Percentiles rank a stretch among this genome's conserved stretches.
phyloP scores from a whole-genome alignment of 2,113 vertebrate genomes.

The Columba janthina region DNA sequence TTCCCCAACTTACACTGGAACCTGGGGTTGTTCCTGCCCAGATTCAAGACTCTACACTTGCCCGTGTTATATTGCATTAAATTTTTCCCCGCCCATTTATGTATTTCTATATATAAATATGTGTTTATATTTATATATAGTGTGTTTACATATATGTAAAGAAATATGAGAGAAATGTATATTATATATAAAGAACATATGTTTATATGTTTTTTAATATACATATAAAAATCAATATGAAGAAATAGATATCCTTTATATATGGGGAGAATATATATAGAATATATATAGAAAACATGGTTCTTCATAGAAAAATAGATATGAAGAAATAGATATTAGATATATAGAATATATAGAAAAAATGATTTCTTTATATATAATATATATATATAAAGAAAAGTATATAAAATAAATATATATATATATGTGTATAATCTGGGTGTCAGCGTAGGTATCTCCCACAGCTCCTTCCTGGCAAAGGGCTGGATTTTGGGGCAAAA shows the following conservation, averaged over 20 bases:
- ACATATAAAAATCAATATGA: too few relatives aligned
- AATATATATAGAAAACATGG: too few relatives aligned
- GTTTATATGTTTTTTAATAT: background rate
- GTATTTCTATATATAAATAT: background rate
- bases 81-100: too few relatives aligned
- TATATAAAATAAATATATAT: background rate
- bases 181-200: background rate
- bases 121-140: too few relatives aligned
- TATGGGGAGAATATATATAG: background rate
- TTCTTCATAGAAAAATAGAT: too few relatives aligned
- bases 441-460: too few relatives aligned
- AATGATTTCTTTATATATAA: constrained; percentile 14
- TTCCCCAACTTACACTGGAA: too few relatives aligned
- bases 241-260: background rate
- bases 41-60: too few relatives aligned
- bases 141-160: background rate
- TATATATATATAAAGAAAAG: background rate
- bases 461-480: background rate
- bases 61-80: too few relatives aligned
- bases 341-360: background rate
- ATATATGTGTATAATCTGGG: too few relatives aligned
- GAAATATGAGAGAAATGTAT: background rate
- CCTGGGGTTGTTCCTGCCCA: too few relatives aligned
- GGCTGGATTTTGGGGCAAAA: background rate
- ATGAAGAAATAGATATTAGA: too few relatives aligned